These are phyloP conservation scores for Invenusta paracnida DNA, from an alignment of 2,888 invertebrate genomes.

Conservation along the genomic window DNA sequence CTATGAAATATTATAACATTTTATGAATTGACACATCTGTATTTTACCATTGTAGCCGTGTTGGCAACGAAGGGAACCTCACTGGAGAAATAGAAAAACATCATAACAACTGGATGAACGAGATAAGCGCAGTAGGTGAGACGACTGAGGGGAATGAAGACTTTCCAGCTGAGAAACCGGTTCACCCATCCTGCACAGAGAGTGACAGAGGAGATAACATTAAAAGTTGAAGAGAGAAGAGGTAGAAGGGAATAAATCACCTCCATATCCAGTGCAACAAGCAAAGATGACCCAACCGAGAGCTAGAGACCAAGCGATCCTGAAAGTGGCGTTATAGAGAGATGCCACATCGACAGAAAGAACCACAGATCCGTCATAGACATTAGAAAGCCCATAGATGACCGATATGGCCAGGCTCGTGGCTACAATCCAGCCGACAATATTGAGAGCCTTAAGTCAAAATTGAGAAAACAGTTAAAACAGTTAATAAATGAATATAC, in stretches of 20 bases:
- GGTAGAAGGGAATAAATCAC: too few species aligned
- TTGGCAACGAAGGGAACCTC: neutral
- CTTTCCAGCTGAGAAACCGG: slow-evolving; percentile 74
- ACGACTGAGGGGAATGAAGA: slow-evolving; percentile 79
- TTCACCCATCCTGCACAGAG: slow-evolving; percentile 65
- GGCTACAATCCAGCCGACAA: slow-evolving; percentile 53
- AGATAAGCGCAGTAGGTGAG: slow-evolving; percentile 91
- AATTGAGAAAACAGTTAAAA: too few species aligned
- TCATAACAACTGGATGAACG: slow-evolving; percentile 55
- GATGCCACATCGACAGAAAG: slow-evolving; percentile 50
- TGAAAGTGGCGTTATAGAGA: slow-evolving; percentile 60
- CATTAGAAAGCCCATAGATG: slow-evolving; percentile 56
- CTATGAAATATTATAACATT: too few species aligned
- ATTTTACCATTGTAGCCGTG: neutral
- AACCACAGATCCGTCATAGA: slow-evolving; percentile 49
- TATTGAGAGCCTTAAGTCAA: slow-evolving; percentile 44
- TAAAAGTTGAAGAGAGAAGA: too few species aligned
- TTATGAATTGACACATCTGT: too few species aligned
- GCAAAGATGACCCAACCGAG: slow-evolving; percentile 64
- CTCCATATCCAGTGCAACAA: slow-evolving; percentile 63
- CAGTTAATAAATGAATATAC: too few species aligned
- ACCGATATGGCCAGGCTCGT: slow-evolving; percentile 50
- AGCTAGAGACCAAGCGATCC: slow-evolving; percentile 62
- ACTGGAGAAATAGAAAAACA: slow-evolving; percentile 47
- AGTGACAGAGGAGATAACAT: too few species aligned